Conservation (phyloP, 2,113 vertebrate species). For the Psilopogon haemacephalus region DNA sequence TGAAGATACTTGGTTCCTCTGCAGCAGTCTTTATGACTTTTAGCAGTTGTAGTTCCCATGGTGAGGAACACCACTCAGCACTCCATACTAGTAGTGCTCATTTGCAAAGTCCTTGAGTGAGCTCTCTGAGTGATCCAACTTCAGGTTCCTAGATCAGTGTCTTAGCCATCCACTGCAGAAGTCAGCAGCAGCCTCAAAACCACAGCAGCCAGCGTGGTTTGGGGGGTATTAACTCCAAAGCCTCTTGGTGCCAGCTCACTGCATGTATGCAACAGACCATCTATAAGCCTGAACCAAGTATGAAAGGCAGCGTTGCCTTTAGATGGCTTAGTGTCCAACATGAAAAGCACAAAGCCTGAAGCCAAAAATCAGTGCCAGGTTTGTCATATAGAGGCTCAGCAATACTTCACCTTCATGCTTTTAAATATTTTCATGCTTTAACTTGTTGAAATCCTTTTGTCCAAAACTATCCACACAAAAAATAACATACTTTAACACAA, state of each 20-base stretch:
- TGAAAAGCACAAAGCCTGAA: neutral
- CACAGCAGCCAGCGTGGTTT: neutral
- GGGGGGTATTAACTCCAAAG: neutral
- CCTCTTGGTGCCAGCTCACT: neutral
- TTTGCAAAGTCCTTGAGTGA: neutral
- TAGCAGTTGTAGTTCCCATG: rapidly evolving
- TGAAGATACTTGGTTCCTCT: neutral
- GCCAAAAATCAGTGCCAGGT: neutral
- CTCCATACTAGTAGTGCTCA: rapidly evolving
- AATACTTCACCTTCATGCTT: neutral
- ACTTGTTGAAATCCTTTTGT: neutral
- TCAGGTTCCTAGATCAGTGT: neutral
- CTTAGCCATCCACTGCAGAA: neutral
- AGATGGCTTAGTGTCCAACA: neutral
- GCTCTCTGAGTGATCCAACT: neutral
- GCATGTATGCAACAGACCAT: neutral
- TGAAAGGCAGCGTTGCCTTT: neutral
- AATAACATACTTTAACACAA: neutral
- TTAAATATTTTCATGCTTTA: neutral
- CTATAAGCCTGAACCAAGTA: neutral
- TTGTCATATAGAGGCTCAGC: neutral
- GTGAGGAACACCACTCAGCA: neutral
- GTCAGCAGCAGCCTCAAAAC: neutral
- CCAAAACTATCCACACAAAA: neutral
- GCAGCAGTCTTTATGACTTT: neutral